These are phyloP conservation scores for Ceratina calcarata DNA, from an alignment of 1,140 invertebrate species.

Conservation along the genomic window DNA sequence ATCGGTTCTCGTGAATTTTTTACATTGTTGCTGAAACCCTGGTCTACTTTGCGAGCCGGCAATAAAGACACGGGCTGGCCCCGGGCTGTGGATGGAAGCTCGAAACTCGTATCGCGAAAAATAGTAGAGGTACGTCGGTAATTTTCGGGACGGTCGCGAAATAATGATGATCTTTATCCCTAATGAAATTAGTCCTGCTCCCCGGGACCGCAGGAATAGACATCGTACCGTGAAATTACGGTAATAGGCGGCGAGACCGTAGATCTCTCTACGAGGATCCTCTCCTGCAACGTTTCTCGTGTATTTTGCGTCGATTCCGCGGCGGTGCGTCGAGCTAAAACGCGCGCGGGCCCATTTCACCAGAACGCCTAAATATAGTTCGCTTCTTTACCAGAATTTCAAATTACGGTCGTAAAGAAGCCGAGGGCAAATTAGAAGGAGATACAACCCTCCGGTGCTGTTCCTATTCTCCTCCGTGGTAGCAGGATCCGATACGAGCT, in stretches of 20 bases:
- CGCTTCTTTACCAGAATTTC: slow-evolving; percentile 66
- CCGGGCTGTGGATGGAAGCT: slow-evolving; percentile 37
- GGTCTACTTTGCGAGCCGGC: not conserved
- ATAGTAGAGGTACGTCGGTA: slow-evolving; percentile 59
- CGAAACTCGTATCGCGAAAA: slow-evolving; percentile 56
- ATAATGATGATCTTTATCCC: slow-evolving; percentile 78
- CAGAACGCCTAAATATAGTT: slow-evolving; percentile 68
- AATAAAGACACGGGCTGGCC: slow-evolving; percentile 24
- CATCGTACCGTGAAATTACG: slow-evolving; percentile 75
- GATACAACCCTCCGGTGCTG: slow-evolving; percentile 61
- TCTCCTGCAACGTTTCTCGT: slow-evolving; percentile 27
- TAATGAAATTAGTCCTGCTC: slow-evolving; percentile 77
- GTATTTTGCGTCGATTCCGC: slow-evolving; percentile 59
- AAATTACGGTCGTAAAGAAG: slow-evolving; percentile 76
- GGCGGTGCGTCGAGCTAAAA: slow-evolving; percentile 27
- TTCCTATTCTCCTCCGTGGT: slow-evolving; percentile 42
- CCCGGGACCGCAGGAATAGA: slow-evolving; percentile 68
- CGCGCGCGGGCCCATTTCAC: slow-evolving; percentile 60
- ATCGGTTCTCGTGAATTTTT: not conserved
- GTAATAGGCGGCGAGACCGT: slow-evolving; percentile 68
- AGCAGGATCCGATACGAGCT: not conserved
- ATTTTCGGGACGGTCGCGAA: slow-evolving; percentile 73
- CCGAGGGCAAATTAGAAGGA: slow-evolving; percentile 70
- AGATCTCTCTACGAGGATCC: slow-evolving; percentile 51
- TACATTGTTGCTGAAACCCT: slow-evolving; percentile 15